Percentiles rank a stretch among this genome's conserved stretches.
Conservation (phyloP, 2,797 vertebrate genomes). For the Columba guinea region DNA sequence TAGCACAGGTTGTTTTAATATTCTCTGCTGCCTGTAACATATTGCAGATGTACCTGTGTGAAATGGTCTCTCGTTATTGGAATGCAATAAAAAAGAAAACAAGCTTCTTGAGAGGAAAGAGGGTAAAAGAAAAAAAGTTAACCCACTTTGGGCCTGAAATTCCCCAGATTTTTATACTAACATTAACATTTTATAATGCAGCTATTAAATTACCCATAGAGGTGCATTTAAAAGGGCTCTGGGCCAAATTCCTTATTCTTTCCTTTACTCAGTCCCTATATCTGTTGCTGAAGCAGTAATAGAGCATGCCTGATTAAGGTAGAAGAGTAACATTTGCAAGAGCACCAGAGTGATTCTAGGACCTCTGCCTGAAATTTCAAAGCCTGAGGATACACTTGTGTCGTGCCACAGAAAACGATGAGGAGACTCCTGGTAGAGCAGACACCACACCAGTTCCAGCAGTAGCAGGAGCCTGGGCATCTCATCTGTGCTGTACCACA, state of each 20-base stretch:
- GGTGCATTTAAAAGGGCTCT: slow-evolving; percentile 20
- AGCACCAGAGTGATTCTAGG: not conserved
- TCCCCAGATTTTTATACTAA: slow-evolving; percentile 54
- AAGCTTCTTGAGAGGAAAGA: slow-evolving; percentile 38
- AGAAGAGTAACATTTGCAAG: not conserved
- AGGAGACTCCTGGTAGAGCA: not conserved
- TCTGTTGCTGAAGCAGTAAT: not conserved
- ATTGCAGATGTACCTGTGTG: slow-evolving; percentile 65
- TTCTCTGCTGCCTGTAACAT: slow-evolving; percentile 60
- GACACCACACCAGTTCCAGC: not conserved
- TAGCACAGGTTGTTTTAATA: slow-evolving; percentile 70
- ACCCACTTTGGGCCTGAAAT: slow-evolving; percentile 29
- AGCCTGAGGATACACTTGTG: not conserved
- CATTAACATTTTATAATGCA: slow-evolving; percentile 59
- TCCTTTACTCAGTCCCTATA: not conserved
- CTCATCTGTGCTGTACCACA: not conserved
- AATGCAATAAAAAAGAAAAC: slow-evolving; percentile 67
- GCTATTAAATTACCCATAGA: slow-evolving; percentile 50
- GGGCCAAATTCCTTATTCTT: slow-evolving; percentile 25
- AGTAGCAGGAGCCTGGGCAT: not conserved
- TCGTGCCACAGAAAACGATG: rapidly evolving
- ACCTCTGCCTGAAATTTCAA: not conserved
- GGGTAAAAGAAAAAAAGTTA: slow-evolving; percentile 25
- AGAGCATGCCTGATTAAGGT: not conserved
- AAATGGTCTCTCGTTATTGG: slow-evolving; percentile 54